A percentile compares a stretch with the other conserved stretches of the same genome.
phyloP scores from a whole-genome alignment of 2,113 vertebrate species.

The Oophaga pumilio region DNA sequence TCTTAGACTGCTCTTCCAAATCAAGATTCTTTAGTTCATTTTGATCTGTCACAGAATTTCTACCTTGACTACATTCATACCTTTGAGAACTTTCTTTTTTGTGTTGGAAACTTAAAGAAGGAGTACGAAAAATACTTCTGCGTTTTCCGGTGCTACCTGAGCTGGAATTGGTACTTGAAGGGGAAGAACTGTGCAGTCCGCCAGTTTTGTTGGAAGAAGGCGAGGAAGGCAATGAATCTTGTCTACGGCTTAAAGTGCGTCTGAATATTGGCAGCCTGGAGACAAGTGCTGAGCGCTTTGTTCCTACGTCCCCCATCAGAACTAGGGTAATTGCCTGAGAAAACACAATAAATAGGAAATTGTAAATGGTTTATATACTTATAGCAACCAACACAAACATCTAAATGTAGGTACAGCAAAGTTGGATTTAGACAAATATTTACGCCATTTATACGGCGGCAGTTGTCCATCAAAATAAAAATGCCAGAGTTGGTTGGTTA shows the following conservation, averaged over 20 bases:
- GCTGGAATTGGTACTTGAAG: slow-evolving; percentile 96
- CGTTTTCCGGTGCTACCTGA: slow-evolving; percentile 94
- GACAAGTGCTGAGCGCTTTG: slow-evolving; percentile 89
- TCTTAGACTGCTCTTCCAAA: slow-evolving; percentile 74
- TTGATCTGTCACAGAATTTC: slow-evolving; percentile 75
- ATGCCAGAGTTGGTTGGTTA: too few relatives aligned
- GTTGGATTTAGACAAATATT: too few relatives aligned
- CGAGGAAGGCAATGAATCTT: slow-evolving; percentile 92
- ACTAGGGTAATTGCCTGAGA: slow-evolving; percentile 53
- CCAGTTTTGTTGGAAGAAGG: slow-evolving; percentile 86
- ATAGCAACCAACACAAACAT: not conserved
- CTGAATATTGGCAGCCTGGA: slow-evolving; percentile 97
- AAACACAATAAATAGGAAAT: not conserved
- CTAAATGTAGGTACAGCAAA: not conserved
- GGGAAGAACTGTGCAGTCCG: slow-evolving; percentile 90
- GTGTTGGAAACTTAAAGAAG: slow-evolving; percentile 88
- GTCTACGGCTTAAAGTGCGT: slow-evolving; percentile 84
- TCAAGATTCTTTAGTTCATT: slow-evolving; percentile 68
- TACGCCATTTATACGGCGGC: too few relatives aligned
- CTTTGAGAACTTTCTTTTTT: slow-evolving; percentile 80
- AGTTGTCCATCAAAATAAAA: too few relatives aligned
- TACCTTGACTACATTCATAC: slow-evolving; percentile 70
- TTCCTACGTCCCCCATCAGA: slow-evolving; percentile 92
- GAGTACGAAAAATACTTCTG: slow-evolving; percentile 89
- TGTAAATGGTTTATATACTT: not conserved